A percentile compares a stretch with the other conserved stretches of the same genome.
Conservation (phyloP, 2,113 vertebrate genomes). For the Datnioides undecimradiatus region DNA sequence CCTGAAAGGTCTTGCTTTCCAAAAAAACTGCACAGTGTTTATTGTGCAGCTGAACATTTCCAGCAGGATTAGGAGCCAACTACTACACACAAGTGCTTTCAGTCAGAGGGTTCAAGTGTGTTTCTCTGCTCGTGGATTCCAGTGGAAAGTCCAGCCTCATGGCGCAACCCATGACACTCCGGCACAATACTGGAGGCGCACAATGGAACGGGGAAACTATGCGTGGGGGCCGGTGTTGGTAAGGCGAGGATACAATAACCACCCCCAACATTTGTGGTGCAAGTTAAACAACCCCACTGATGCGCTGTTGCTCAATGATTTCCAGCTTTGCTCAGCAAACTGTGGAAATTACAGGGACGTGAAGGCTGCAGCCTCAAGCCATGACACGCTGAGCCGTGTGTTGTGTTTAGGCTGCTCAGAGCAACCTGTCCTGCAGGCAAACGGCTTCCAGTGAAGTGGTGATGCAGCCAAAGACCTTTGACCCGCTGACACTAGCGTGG, state of each 20-base stretch:
- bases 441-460: conserved; percentile 5
- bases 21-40: background rate
- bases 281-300: conserved; percentile 37
- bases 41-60: conserved; percentile 55
- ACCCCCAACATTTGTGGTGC: conserved; percentile 43
- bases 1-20: conserved; percentile 26
- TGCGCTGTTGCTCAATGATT: conserved; percentile 5
- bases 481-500: conserved; percentile 20
- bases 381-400: conserved; percentile 41
- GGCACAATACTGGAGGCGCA: conserved; percentile 41
- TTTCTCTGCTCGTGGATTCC: conserved; percentile 54
- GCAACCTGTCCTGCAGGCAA: conserved; percentile 47
- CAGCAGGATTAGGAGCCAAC: conserved; percentile 43
- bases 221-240: no score
- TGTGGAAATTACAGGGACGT: conserved; percentile 29
- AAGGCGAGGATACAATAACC: conserved; percentile 37
- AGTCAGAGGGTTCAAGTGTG: conserved; percentile 30
- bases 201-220: conserved; percentile 54
- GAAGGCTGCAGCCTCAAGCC: conserved; percentile 29
- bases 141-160: conserved; percentile 69
- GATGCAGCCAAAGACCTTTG: conserved; percentile 26
- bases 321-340: conserved; percentile 16
- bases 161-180: conserved; percentile 42
- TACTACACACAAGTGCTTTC: conserved; percentile 37
- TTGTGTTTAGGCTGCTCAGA: conserved; percentile 14